Conservation (phyloP, 2,888 invertebrate genomes). For the Dioctria rufipes region DNA sequence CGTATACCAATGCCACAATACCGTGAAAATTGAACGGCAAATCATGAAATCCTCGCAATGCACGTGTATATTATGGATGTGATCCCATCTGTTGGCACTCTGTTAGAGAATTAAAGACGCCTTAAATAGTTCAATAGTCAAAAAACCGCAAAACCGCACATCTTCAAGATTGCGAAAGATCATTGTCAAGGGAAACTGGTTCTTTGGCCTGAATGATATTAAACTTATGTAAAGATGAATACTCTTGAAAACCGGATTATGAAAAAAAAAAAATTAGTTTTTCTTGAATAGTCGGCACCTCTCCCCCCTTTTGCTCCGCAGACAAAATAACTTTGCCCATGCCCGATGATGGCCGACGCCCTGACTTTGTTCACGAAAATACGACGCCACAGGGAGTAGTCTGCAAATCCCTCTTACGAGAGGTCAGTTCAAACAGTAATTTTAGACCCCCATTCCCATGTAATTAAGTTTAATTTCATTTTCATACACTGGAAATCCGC, state of each 20-base stretch:
- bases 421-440: neutral
- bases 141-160: constrained; percentile 36
- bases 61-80: neutral
- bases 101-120: neutral
- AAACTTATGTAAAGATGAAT: neutral
- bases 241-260: neutral
- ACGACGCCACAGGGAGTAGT: neutral
- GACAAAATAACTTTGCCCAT: too few species aligned
- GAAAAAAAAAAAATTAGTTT: neutral
- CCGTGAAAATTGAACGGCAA: neutral
- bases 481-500: too few species aligned
- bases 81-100: neutral
- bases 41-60: neutral
- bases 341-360: too few species aligned
- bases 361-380: too few species aligned
- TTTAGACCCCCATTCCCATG: neutral
- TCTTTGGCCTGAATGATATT: neutral
- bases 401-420: neutral
- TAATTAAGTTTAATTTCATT: too few species aligned
- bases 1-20: neutral
- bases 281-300: too few species aligned
- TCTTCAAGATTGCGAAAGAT: constrained; percentile 25
- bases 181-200: constrained; percentile 45
- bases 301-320: too few species aligned
- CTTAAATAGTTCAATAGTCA: neutral